Evolutionary conservation across 2,888 invertebrate species (phyloP).

Genomic region (Ethmia dodecea): DNA sequence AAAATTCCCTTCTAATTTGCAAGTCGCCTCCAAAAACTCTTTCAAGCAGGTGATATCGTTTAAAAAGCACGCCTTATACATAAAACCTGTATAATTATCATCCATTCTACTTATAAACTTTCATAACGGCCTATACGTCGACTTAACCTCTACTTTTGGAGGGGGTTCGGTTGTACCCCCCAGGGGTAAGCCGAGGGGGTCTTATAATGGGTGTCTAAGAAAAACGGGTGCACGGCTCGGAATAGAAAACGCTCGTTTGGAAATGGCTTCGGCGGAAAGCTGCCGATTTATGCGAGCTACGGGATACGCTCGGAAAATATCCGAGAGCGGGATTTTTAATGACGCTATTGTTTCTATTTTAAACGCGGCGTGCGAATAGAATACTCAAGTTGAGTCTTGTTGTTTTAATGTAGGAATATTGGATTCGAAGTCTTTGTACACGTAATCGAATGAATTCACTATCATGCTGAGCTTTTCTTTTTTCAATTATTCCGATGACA

Average conservation of each 20-base stretch:
- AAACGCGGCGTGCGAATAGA: conserved; percentile 72
- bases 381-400: conserved; percentile 54
- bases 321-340: conserved; percentile 75
- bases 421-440: too few species aligned
- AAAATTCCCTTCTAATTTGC: conserved; percentile 33
- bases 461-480: too few species aligned
- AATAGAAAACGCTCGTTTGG: conserved; percentile 77
- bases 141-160: conserved; percentile 73
- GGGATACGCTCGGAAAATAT: conserved; percentile 73
- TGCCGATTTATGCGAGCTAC: conserved; percentile 73
- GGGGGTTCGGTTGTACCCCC: conserved; percentile 24
- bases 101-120: conserved; percentile 77
- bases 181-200: conserved; percentile 22
- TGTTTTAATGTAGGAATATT: conserved; percentile 2
- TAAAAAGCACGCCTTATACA: conserved; percentile 66
- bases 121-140: conserved; percentile 77
- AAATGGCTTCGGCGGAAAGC: conserved; percentile 77
- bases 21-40: conserved; percentile 42
- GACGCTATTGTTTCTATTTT: conserved; percentile 75
- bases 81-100: conserved; percentile 74
- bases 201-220: conserved; percentile 75
- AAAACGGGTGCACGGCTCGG: conserved; percentile 74
- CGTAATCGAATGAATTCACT: too few species aligned
- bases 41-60: conserved; percentile 55
- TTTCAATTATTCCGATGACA: too few species aligned